Evolutionary conservation across 2,113 vertebrate species (phyloP), one percentile per base, ranked within the genome.

Genomic region (Emydura subglobosa): DNA sequence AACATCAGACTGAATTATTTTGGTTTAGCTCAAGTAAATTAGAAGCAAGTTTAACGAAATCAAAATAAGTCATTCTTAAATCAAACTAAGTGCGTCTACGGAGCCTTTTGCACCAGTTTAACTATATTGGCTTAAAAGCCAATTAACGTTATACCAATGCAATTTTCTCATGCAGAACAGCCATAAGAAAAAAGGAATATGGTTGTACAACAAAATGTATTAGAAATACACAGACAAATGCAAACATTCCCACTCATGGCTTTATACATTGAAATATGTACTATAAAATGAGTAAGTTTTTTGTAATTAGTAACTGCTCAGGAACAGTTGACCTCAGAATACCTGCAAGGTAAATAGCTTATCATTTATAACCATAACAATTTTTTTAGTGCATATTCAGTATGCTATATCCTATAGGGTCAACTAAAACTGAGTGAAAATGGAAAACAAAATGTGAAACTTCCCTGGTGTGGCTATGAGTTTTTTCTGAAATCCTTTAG

Each of bases 201-300:
- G 16, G n/a, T 5, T 72, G 65, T 39, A 22, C n/a, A 72, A 22
- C 65, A 72, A 72, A 72, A 6, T 22, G 74, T 53, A 89, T n/a
- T 16, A 53, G 59, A 85, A 93, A 16, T 39, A 51, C 68, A 53
- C 3, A 54, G 9, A 51, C 49, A 47, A 84, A 55, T 50, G 7
- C 5, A 3, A 39, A 79, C 11, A 2, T n/a, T 19, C 0, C 0
- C 42, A 12, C 17, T 4, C 57, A 79, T 81, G 44, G 39, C 79
- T 50, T 5, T 6, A 49, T 1, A 55, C 3, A 44, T 42, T 34
- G 27, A 21, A 34, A 8, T n/a, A 22, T 44, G 72, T 10, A 78
- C 13, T 61, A 68, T 34, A 83, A 24, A 78, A 2, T 5, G 21
- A 55, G 5, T 0, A 0, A 10, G 34, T 68, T 59, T 53, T 47